A percentile compares a stretch with the other conserved stretches of the same genome.
Conservation (phyloP, 2,797 vertebrate genomes). For the Decapterus maruadsi region DNA sequence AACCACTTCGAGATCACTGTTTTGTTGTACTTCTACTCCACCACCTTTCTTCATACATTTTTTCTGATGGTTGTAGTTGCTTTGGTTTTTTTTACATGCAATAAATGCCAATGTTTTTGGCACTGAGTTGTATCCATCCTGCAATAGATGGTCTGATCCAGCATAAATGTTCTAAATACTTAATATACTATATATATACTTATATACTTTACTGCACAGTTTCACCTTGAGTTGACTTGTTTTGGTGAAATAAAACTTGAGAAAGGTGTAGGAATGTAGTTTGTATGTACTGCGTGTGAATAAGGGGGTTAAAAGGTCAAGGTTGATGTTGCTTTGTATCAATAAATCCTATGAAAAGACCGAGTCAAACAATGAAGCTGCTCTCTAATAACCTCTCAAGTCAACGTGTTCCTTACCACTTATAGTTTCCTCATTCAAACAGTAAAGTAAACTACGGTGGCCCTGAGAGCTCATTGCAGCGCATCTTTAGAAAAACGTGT, state of each 20-base stretch:
- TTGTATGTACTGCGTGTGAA: neutral
- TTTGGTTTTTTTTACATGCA: too few species aligned
- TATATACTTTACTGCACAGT: neutral
- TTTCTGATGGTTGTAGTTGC: neutral
- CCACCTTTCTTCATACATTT: neutral
- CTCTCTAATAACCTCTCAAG: neutral
- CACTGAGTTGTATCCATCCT: too few species aligned
- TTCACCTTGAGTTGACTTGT: neutral
- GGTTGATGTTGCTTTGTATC: neutral
- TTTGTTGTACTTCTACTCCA: slow-evolving; percentile 7
- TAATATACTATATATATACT: too few species aligned
- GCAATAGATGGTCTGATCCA: neutral
- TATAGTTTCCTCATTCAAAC: too few species aligned
- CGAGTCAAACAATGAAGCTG: neutral
- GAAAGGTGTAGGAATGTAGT: neutral
- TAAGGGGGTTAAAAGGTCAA: too few species aligned
- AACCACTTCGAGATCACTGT: slow-evolving; percentile 16
- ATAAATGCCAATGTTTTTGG: too few species aligned
- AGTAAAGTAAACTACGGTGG: neutral
- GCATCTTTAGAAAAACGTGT: too few species aligned
- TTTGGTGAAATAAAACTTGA: neutral
- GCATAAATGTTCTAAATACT: neutral
- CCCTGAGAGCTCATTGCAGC: too few species aligned
- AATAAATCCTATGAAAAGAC: neutral
- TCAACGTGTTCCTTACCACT: too few species aligned